Conservation (phyloP, 2,797 vertebrate species). For the Lycodopsis pacificus region DNA sequence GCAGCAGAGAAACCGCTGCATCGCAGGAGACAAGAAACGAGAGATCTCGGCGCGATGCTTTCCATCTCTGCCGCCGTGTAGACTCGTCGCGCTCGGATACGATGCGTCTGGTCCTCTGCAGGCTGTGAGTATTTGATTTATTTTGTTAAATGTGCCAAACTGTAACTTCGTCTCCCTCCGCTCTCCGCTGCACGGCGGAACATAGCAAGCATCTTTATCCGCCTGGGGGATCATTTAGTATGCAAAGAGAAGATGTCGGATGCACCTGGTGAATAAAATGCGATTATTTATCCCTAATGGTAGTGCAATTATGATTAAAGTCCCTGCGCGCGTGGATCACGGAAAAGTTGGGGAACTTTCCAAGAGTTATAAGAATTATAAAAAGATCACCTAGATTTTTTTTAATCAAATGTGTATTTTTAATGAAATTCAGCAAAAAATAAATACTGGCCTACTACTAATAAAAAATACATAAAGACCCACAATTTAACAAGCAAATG, state of each 20-base stretch:
- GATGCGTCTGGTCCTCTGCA: conserved; percentile 37
- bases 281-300: neutral
- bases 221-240: conserved; percentile 12
- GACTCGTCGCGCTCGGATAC: conserved; percentile 12
- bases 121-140: conserved; percentile 59
- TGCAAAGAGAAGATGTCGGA: conserved; percentile 3
- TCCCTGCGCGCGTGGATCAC: conserved; percentile 39
- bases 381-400: neutral
- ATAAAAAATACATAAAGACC: neutral
- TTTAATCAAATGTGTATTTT: neutral
- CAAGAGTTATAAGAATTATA: conserved; percentile 25
- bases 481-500: neutral
- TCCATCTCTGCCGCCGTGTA: conserved; percentile 26
- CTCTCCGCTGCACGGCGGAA: neutral
- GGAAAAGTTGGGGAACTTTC: conserved; percentile 68
- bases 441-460: neutral
- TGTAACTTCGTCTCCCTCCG: conserved; percentile 32
- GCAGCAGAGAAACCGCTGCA: conserved; percentile 84
- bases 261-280: neutral
- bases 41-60: conserved; percentile 47
- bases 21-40: conserved; percentile 56
- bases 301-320: neutral
- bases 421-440: neutral
- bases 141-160: conserved; percentile 24
- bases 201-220: neutral